phyloP scores from a whole-genome alignment of 2,113 vertebrate genomes.

The Petrocephalus microphthalmus region DNA sequence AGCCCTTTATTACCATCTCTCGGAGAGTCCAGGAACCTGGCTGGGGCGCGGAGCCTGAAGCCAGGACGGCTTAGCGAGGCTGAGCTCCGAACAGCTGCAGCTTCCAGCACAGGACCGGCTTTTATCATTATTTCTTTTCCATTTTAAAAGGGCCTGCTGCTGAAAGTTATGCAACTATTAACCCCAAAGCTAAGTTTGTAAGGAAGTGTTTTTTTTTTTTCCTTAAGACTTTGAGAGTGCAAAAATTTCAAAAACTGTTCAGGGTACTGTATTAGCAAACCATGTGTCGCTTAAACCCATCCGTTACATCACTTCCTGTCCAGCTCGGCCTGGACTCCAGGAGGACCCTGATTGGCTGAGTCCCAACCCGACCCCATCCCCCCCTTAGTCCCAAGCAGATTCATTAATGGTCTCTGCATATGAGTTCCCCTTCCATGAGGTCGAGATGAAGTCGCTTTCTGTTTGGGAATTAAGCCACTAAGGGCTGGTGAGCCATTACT shows the following conservation, averaged over 20 bases:
- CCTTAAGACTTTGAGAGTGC: not conserved
- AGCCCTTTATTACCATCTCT: not conserved
- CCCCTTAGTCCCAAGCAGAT: constrained; percentile 42
- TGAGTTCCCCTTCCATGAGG: constrained; percentile 47
- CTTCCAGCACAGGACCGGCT: not conserved
- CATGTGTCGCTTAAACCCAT: not conserved
- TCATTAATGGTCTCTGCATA: constrained; percentile 56
- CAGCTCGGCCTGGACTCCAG: not conserved
- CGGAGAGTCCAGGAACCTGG: not conserved
- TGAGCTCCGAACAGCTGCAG: not conserved
- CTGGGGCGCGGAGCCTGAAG: not conserved
- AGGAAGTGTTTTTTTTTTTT: not conserved
- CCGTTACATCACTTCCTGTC: not conserved
- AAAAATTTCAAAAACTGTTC: not conserved
- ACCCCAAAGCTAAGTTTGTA: not conserved
- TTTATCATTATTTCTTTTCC: not conserved
- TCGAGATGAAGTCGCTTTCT: constrained; percentile 51
- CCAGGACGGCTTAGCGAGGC: not conserved
- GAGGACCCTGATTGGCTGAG: not conserved
- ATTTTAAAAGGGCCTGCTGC: not conserved
- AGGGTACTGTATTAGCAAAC: not conserved
- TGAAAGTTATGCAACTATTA: not conserved
- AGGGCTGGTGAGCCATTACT: constrained; percentile 52
- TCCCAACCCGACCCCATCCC: not conserved
- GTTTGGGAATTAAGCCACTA: constrained; percentile 48